Base-by-base conservation (phyloP, 92 coral and sea anemone genomes). In the Siderastrea siderea region DNA sequence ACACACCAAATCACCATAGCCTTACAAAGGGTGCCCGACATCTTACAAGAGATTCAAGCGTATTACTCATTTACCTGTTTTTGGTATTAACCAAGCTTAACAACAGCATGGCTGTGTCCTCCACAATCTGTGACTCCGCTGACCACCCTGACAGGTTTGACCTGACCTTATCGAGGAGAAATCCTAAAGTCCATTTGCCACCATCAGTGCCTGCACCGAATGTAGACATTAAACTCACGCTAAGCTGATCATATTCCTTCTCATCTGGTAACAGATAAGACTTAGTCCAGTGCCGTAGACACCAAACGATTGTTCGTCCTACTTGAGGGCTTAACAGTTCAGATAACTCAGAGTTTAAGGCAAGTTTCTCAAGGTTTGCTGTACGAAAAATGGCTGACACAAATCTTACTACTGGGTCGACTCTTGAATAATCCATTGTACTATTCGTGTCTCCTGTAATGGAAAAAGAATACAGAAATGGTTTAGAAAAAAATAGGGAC, bases 231-330 rank as follows among this genome's bases (percentile, higher is more conserved):
- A 97, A 90, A 3, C 92, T 81, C 53, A 87, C 88, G 62, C 99
- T 95, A 14, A 97, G 80, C 83, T 94, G 97, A 38, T 89, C 96
- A 79, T 93, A 97, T 60, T 97, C 99, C 3, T 88, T 87, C 87
- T 97, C 99, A 62, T 93, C 92, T 6, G 98, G 98, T 75, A 97
- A 78, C 71, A 97, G 91, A 78, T 97, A 97, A 8, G 98, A 94
- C 68, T 93, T 94, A 15, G 95, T 84, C 90, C 94, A 93, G 82
- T 93, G 96, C 52, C 90, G 91, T 55, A 97, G 87, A 79, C 96
- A 94, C 99, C 99, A 97, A 9, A 95, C 98, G 64, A 97, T 93
- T 77, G 96, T 95, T 66, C 98, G 92, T 44, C 95, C 98, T 5
- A 97, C 96, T 74, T 97, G 98, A 10, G 99, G 99, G 95, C 98